Base-by-base conservation (phyloP, 2,113 vertebrate species). In the Sardina pilchardus region DNA sequence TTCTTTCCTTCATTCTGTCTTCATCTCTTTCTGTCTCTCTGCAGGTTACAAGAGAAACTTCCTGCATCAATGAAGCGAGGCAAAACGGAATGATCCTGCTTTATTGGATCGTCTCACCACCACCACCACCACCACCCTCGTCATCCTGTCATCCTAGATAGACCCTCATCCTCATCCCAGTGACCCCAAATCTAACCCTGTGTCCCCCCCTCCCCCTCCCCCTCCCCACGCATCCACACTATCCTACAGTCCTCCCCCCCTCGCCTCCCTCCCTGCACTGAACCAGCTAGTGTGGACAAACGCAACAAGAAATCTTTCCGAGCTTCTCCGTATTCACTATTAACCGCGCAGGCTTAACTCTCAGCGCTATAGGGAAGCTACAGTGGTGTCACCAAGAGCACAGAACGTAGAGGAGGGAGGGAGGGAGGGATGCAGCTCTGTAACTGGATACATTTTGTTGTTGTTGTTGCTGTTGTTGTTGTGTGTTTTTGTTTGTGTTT, bases 1-100 rank as follows among this genome's bases (percentile, higher is more conserved):
- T 36, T 10, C 4, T 83, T 0, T 44, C 26, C 80, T 3, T 83
- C 50, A 17, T 17, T 83, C 0, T 21, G 5, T 78, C 84, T 17
- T 82, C 16, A 44, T 24, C 4, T 14, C 71, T 10, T 4, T 50
- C 67, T 47, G 10, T 43, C 36, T 75, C 0, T 50, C 80, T 0
- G 0, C 92, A 97, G 97, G 94, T 92, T 97, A 89, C 96, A 97
- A 95, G 96, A 96, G 89, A 97, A 97, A 90, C 95, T 97, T 80
- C 96, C 96, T 0, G 96, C 96, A 88, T 87, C 95, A 0, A 81
- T 94, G 86, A 97, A 97, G 91, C 96, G 96, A 89, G 95, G 93
- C 90, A 97, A 97, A 95, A 87, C 95, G n/a, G 96, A 97, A 94
- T 97, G 95, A 96, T 90, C 82, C 21, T 8, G 82, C 45, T 0